phyloP scores from a whole-genome alignment of 1,140 invertebrate genomes.

The Dendroctonus valens region DNA sequence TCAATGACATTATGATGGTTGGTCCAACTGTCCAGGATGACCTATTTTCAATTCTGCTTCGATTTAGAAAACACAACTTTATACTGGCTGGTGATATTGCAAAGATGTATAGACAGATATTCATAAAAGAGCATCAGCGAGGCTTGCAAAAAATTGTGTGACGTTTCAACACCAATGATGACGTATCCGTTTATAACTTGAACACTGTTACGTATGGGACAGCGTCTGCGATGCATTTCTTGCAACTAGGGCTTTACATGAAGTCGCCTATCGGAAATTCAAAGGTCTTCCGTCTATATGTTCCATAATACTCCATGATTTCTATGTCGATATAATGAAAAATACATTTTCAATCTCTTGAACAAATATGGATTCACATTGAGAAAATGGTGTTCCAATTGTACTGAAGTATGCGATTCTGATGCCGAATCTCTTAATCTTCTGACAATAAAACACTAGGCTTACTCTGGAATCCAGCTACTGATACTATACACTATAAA shows the following conservation, averaged over 20 bases:
- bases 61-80: conserved; percentile 48
- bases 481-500: conserved; percentile 20
- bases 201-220: conserved; percentile 41
- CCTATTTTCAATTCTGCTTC: conserved; percentile 48
- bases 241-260: conserved; percentile 37
- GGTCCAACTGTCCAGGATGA: conserved; percentile 47
- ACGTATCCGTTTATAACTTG: conserved; percentile 34
- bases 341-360: conserved; percentile 29
- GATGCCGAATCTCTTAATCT: neutral
- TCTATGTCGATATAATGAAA: conserved; percentile 48
- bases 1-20: conserved; percentile 43
- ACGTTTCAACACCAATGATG: conserved; percentile 39
- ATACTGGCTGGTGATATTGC: conserved; percentile 50
- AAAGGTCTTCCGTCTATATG: conserved; percentile 32
- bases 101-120: conserved; percentile 50
- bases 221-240: conserved; percentile 41
- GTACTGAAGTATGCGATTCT: neutral
- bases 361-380: conserved; percentile 40
- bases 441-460: conserved; percentile 26
- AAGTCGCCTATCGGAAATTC: conserved; percentile 33
- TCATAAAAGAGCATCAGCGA: conserved; percentile 40
- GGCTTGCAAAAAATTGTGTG: conserved; percentile 49
- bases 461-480: conserved; percentile 23
- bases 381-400: conserved; percentile 49
- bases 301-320: conserved; percentile 36